phyloP scores from a whole-genome alignment of 2,888 invertebrate species.

The Tineola bisselliella region DNA sequence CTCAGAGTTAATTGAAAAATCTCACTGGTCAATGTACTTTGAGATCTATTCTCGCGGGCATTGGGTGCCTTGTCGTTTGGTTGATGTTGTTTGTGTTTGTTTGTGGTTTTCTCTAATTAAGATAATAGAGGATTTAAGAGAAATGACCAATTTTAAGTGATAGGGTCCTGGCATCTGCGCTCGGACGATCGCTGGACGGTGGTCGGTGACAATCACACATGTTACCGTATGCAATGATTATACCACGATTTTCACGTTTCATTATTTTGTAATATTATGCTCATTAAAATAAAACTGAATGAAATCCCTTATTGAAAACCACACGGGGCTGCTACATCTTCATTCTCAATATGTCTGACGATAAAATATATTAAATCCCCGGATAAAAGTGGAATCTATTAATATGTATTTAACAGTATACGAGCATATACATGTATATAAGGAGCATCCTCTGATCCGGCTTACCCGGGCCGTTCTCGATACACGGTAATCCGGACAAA shows the following conservation, averaged over 20 bases:
- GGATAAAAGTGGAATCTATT: background rate
- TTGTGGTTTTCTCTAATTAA: background rate
- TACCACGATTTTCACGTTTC: too few relatives aligned
- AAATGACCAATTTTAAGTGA: background rate
- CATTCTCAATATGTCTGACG: too few relatives aligned
- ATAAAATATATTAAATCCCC: too few relatives aligned
- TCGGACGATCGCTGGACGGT: too few relatives aligned
- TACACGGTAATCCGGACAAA: conserved; percentile 12
- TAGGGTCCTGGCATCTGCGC: too few relatives aligned
- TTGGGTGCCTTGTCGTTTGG: background rate
- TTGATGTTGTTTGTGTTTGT: background rate
- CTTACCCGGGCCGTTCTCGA: background rate
- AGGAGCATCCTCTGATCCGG: conserved; percentile 9
- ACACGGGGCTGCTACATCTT: too few relatives aligned
- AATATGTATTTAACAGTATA: background rate
- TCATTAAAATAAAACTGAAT: too few relatives aligned
- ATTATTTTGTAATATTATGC: too few relatives aligned
- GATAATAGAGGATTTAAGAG: background rate
- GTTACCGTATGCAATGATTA: too few relatives aligned
- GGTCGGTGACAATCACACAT: too few relatives aligned
- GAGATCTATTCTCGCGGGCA: background rate
- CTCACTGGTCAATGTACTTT: background rate
- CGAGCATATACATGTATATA: background rate
- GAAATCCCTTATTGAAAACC: too few relatives aligned
- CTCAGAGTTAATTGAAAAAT: conserved; percentile 7